Evolutionary conservation across 2,888 invertebrate species (phyloP).

Genomic region (Steinernema hermaphroditum): DNA sequence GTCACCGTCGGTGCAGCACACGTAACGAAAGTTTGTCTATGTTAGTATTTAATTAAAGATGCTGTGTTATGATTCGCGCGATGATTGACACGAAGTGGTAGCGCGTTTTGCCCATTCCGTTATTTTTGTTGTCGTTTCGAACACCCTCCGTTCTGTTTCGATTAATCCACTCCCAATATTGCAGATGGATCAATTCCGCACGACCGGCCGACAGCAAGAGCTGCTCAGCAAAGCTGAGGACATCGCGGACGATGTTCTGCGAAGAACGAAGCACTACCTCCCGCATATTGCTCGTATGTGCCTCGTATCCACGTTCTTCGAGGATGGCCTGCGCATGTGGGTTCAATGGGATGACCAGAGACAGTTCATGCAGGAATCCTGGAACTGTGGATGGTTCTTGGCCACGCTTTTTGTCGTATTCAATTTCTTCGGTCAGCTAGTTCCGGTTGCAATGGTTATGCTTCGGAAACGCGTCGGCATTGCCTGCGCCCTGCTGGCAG

Average conservation of each 20-base stretch:
- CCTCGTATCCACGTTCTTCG: constrained; percentile 95
- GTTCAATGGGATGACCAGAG: constrained; percentile 73
- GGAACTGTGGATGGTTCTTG: constrained; percentile 88
- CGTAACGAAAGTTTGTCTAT: no score
- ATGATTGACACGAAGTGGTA: no score
- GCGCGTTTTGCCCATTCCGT: no score
- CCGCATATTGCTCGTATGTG: constrained; percentile 94
- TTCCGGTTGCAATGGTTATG: constrained; percentile 94
- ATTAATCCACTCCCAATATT: no score
- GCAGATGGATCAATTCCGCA: constrained; percentile 54
- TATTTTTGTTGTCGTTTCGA: no score
- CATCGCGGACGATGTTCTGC: constrained; percentile 60
- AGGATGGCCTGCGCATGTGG: constrained; percentile 99
- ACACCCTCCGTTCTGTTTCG: no score
- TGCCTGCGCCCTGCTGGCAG: constrained; percentile 84
- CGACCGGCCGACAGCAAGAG: constrained; percentile 44
- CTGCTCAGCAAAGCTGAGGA: constrained; percentile 51
- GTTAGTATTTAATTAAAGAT: no score
- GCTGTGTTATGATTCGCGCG: no score
- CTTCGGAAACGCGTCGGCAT: constrained; percentile 79
- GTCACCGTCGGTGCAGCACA: no score
- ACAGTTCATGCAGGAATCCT: constrained; percentile 66
- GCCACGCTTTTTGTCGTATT: constrained; percentile 91
- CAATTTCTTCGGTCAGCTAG: constrained; percentile 92
- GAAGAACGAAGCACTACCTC: constrained; percentile 73